These are phyloP conservation scores for Ophiothrix spiculata DNA, from an alignment of 35 echinoderm and acorn worm genomes.

Conservation along the genomic window DNA sequence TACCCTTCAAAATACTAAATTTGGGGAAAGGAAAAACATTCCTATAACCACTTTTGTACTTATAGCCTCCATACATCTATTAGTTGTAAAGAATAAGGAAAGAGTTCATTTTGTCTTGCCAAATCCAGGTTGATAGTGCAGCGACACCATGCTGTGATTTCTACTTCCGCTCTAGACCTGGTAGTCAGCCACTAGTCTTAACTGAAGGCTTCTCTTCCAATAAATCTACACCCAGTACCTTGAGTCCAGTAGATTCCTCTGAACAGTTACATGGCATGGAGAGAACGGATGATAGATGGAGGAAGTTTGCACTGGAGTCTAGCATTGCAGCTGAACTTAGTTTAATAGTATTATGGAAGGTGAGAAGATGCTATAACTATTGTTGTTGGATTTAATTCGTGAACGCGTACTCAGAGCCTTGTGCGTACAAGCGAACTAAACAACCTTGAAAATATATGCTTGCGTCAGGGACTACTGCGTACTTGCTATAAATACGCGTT, in stretches of 20 bases:
- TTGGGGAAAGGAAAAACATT: too few species aligned
- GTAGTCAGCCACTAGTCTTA: background rate
- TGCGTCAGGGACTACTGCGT: too few species aligned
- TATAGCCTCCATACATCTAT: too few species aligned
- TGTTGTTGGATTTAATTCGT: too few species aligned
- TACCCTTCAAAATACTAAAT: too few species aligned
- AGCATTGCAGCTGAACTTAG: constrained; percentile 60
- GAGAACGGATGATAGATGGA: background rate
- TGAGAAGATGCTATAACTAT: constrained; percentile 27
- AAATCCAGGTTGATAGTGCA: constrained; percentile 74
- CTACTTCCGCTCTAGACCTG: constrained; percentile 67
- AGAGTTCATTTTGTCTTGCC: too few species aligned
- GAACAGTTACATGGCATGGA: background rate
- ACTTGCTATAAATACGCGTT: too few species aligned
- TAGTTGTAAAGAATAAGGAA: too few species aligned
- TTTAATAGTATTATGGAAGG: constrained; percentile 93
- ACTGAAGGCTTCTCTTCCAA: constrained; percentile 20
- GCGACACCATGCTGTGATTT: constrained; percentile 90
- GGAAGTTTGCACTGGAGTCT: constrained; percentile 33
- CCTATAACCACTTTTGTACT: too few species aligned
- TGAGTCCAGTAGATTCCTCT: constrained; percentile 23
- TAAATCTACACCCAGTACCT: constrained; percentile 53
- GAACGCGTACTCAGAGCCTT: too few species aligned
- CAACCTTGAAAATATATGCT: too few species aligned
- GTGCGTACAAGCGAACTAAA: too few species aligned